Conservation (phyloP, 2,797 vertebrate genomes). For the Discoglossus pictus region DNA sequence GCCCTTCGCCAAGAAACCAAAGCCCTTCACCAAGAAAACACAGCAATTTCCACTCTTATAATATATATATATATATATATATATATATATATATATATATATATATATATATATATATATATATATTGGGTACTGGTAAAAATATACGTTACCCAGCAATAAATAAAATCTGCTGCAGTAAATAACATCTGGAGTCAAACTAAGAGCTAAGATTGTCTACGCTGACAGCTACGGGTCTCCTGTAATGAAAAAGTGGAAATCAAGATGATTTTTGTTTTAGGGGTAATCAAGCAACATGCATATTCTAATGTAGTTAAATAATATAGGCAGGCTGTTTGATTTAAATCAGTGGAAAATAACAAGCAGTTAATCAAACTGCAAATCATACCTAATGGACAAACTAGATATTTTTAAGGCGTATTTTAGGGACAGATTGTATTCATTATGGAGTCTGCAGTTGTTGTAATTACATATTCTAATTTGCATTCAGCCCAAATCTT, state of each 20-base stretch:
- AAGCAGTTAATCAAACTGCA: slow-evolving; percentile 45
- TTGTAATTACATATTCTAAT: too few species aligned
- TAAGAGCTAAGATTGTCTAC: slow-evolving; percentile 5
- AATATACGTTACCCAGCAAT: too few species aligned
- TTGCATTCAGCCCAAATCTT: background rate
- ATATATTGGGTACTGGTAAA: too few species aligned
- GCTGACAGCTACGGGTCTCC: background rate
- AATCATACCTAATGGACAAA: slow-evolving; percentile 37
- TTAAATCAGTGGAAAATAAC: slow-evolving; percentile 30
- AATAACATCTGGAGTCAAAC: too few species aligned
- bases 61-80: too few species aligned
- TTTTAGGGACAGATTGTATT: slow-evolving; percentile 38
- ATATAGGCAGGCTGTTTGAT: slow-evolving; percentile 28
- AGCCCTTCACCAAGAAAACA: too few species aligned
- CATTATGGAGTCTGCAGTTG: background rate
- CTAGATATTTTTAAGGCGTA: slow-evolving; percentile 1
- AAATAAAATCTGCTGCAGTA: too few species aligned
- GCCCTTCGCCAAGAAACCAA: too few species aligned
- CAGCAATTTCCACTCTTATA: too few species aligned
- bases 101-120: too few species aligned
- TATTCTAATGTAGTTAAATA: slow-evolving; percentile 46
- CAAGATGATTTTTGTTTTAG: slow-evolving; percentile 37
- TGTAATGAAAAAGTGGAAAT: slow-evolving; percentile 10
- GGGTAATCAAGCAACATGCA: slow-evolving; percentile 44
- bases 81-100: too few species aligned